phyloP scores from a whole-genome alignment of 2,113 vertebrate genomes.

The Rhynchopsitta pachyrhyncha region DNA sequence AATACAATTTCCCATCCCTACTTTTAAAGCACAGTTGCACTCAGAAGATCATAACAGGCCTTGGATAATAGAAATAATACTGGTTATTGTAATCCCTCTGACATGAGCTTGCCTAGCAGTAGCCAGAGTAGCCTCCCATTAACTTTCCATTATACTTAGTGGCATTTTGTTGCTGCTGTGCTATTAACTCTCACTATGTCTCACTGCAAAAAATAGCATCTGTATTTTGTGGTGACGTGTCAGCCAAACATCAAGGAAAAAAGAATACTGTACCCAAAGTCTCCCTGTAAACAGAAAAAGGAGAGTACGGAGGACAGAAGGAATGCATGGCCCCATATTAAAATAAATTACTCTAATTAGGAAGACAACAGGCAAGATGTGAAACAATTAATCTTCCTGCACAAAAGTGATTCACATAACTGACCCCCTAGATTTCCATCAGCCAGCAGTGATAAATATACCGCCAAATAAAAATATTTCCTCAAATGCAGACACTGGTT shows the following conservation, averaged over 20 bases:
- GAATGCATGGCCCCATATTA: background rate
- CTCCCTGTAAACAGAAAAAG: background rate
- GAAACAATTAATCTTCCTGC: background rate
- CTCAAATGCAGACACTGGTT: background rate
- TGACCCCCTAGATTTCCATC: background rate
- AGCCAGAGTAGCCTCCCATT: slow-evolving; percentile 28
- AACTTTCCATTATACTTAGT: slow-evolving; percentile 31
- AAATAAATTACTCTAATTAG: background rate
- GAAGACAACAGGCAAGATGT: background rate
- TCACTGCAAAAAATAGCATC: background rate
- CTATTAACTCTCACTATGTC: background rate
- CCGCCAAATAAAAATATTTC: background rate
- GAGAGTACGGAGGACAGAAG: background rate
- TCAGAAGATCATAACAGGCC: slow-evolving; percentile 41
- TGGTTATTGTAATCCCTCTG: slow-evolving; percentile 38
- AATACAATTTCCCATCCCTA: background rate
- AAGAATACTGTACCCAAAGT: background rate
- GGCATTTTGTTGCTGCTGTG: background rate
- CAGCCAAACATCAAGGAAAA: background rate
- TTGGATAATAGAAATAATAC: slow-evolving; percentile 57
- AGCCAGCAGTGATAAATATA: background rate
- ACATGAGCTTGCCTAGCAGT: background rate
- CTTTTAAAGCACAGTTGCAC: slow-evolving; percentile 25
- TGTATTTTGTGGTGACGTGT: background rate
- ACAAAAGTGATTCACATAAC: background rate